phyloP scores from a whole-genome alignment of 2,797 vertebrate species.

The Squalus acanthias region DNA sequence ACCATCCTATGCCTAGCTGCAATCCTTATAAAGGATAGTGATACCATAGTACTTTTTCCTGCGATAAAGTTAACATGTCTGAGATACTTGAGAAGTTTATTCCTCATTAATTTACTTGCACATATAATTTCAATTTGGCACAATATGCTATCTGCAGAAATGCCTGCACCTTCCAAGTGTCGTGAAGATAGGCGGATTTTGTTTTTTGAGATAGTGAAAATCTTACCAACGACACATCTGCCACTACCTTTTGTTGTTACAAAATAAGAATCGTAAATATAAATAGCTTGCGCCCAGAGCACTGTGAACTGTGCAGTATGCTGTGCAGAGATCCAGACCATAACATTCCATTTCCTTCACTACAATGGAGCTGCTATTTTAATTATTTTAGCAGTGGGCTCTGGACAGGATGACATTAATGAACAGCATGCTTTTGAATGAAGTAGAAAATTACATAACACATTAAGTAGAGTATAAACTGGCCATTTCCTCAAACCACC shows the following conservation, averaged over 20 bases:
- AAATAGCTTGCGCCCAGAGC: background rate
- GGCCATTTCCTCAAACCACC: background rate
- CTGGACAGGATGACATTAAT: conserved; percentile 20
- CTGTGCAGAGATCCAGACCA: background rate
- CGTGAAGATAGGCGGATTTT: background rate
- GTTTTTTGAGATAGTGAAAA: background rate
- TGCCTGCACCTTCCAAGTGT: background rate
- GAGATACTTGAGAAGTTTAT: background rate
- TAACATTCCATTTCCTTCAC: background rate
- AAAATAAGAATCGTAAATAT: background rate
- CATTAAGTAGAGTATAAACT: background rate
- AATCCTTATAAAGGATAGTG: background rate
- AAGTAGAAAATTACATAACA: background rate
- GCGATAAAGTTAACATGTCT: background rate
- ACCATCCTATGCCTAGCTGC: background rate
- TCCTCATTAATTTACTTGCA: background rate
- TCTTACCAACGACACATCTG: background rate
- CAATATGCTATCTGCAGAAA: background rate
- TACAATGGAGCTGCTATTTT: background rate
- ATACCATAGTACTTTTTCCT: background rate
- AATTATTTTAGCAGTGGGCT: conserved; percentile 1
- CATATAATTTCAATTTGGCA: background rate
- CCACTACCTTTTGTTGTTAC: background rate
- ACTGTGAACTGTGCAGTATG: background rate
- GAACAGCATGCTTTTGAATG: conserved; percentile 13